These are phyloP conservation scores for Ormyrus pomaceus DNA, from an alignment of 2,888 invertebrate species.

Conservation along the genomic window DNA sequence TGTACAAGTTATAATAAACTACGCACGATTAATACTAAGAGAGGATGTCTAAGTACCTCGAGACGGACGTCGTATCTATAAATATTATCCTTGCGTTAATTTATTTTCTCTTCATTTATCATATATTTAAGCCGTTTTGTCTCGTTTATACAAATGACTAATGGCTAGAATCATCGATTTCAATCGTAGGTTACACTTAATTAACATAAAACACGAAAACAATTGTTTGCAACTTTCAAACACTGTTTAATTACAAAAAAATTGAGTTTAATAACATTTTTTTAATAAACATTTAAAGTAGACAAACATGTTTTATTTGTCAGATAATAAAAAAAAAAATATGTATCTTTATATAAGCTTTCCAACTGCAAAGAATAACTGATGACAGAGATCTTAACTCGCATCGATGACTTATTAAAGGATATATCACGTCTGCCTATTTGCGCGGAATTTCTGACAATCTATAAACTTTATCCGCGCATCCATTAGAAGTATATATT, in stretches of 20 bases:
- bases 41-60: conserved; percentile 45
- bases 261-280: too few relatives aligned
- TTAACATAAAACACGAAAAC: too few relatives aligned
- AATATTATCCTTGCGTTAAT: background rate
- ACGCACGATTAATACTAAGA: conserved; percentile 46
- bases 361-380: background rate
- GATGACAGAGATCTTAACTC: conserved; percentile 35
- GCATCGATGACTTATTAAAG: conserved; percentile 26
- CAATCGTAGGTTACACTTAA: background rate
- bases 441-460: conserved; percentile 3
- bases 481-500: conserved; percentile 18
- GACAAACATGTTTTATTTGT: too few relatives aligned
- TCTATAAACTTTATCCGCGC: conserved; percentile 17
- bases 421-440: conserved; percentile 34
- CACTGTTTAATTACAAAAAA: too few relatives aligned
- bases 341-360: background rate
- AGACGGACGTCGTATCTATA: conserved; percentile 16
- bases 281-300: too few relatives aligned
- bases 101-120: background rate
- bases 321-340: background rate
- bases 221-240: too few relatives aligned
- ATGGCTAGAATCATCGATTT: conserved; percentile 24
- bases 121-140: background rate
- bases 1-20: conserved; percentile 38
- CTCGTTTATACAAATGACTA: conserved; percentile 28